These are phyloP conservation scores for Cryptocheilus praepositus DNA, from an alignment of 2,888 invertebrate genomes.

Conservation along the genomic window DNA sequence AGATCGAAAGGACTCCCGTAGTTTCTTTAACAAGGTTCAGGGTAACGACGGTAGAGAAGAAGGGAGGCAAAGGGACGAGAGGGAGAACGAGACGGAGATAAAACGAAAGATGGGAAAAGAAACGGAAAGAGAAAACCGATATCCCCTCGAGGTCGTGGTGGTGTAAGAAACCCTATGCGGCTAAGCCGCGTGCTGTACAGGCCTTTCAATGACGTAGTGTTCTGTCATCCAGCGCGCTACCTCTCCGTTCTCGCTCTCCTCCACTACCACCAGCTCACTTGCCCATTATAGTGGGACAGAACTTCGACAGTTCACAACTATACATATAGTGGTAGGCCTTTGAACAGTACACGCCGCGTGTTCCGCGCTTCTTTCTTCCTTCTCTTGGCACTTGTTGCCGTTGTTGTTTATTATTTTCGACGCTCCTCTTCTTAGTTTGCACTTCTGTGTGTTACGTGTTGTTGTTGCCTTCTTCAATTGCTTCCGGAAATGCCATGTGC, in stretches of 20 bases:
- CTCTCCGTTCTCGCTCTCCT: slow-evolving; percentile 39
- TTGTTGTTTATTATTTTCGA: background rate
- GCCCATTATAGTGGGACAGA: slow-evolving; percentile 57
- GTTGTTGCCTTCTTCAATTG: too few relatives aligned
- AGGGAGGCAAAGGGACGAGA: slow-evolving; percentile 23
- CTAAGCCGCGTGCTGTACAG: slow-evolving; percentile 34
- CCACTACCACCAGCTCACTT: slow-evolving; percentile 40
- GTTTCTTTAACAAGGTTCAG: slow-evolving; percentile 6
- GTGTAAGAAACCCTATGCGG: slow-evolving; percentile 46
- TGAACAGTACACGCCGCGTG: slow-evolving; percentile 53
- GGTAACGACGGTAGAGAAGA: slow-evolving; percentile 15
- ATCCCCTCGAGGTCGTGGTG: slow-evolving; percentile 23
- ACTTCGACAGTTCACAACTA: slow-evolving; percentile 60
- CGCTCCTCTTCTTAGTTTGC: slow-evolving; percentile 13
- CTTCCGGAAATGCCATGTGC: too few relatives aligned
- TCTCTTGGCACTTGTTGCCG: background rate
- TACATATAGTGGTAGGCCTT: slow-evolving; percentile 58
- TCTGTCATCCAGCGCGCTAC: slow-evolving; percentile 57
- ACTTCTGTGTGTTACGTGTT: too few relatives aligned
- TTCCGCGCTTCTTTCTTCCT: slow-evolving; percentile 20
- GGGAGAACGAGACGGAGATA: background rate
- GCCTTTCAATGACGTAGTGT: slow-evolving; percentile 59
- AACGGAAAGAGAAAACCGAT: slow-evolving; percentile 22
- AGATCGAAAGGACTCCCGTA: slow-evolving; percentile 19
- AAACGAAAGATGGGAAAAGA: slow-evolving; percentile 6